A percentile compares a stretch with the other conserved stretches of the same genome.
These are phyloP conservation scores for Harpalus rubripes DNA, from an alignment of 2,888 invertebrate genomes.

Conservation along the genomic window DNA sequence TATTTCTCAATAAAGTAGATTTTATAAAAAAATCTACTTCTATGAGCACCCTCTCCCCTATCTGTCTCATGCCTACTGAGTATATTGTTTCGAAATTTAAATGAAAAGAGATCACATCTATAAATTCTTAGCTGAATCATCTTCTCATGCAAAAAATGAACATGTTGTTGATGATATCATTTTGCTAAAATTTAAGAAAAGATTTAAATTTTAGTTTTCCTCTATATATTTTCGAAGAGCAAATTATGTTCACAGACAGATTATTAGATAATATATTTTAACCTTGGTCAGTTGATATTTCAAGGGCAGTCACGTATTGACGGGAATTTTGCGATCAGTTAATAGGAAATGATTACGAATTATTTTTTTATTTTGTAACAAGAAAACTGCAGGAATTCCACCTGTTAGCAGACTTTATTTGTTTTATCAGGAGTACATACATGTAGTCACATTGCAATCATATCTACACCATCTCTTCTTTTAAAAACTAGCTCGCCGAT, in stretches of 20 bases:
- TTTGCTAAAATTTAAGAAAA: background rate
- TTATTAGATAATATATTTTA: conserved; percentile 1
- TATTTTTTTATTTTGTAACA: too few relatives aligned
- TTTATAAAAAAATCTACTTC: too few relatives aligned
- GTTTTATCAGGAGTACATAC: too few relatives aligned
- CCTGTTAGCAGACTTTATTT: too few relatives aligned
- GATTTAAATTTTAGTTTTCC: background rate
- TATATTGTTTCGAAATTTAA: background rate
- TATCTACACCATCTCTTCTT: too few relatives aligned
- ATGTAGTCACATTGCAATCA: too few relatives aligned
- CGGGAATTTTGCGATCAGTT: background rate
- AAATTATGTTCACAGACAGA: conserved; percentile 3
- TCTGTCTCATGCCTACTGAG: too few relatives aligned
- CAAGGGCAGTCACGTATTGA: conserved; percentile 4
- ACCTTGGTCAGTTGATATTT: background rate
- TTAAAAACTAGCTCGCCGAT: too few relatives aligned
- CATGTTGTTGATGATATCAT: background rate
- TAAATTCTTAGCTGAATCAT: background rate
- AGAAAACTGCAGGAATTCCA: too few relatives aligned
- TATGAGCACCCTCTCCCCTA: too few relatives aligned
- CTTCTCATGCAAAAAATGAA: background rate
- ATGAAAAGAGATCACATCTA: background rate
- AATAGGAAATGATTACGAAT: background rate
- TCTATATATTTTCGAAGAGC: background rate
- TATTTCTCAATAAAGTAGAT: too few relatives aligned